Percentiles rank a stretch among this genome's conserved stretches.
phyloP scores from a whole-genome alignment of 1,140 invertebrate species.

The Drosophila arizonae region DNA sequence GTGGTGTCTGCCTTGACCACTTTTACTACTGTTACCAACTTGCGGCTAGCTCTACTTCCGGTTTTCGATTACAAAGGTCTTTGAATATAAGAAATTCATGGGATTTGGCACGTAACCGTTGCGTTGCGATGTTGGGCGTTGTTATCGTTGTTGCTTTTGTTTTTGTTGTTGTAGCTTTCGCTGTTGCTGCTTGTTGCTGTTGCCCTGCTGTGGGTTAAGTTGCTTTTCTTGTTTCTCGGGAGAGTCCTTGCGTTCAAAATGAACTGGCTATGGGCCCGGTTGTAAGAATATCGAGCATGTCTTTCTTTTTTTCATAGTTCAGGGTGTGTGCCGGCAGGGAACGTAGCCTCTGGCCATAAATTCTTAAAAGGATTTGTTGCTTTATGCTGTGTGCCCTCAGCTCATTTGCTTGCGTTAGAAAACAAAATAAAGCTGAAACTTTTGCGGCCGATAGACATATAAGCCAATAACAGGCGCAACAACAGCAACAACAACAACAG shows the following conservation, averaged over 20 bases:
- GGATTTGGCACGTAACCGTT: conserved; percentile 64
- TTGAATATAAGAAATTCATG: conserved; percentile 77
- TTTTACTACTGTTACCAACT: conserved; percentile 46
- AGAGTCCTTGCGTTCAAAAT: conserved; percentile 37
- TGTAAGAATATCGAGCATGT: conserved; percentile 50
- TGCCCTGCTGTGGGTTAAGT: conserved; percentile 60
- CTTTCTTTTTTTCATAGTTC: conserved; percentile 15
- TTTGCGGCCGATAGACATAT: conserved; percentile 63
- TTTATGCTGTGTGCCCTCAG: conserved; percentile 47
- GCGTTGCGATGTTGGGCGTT: conserved; percentile 1
- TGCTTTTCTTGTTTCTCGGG: conserved; percentile 69
- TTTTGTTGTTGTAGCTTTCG: conserved; percentile 16
- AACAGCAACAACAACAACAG: conserved; percentile 9
- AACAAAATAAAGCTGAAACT: conserved; percentile 60
- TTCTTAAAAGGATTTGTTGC: conserved; percentile 68
- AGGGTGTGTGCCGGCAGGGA: conserved; percentile 14
- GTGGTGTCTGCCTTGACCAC: conserved; percentile 46
- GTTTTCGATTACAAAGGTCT: conserved; percentile 73
- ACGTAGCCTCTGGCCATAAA: conserved; percentile 57
- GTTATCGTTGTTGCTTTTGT: conserved; percentile 8
- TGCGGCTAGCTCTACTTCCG: conserved; percentile 67
- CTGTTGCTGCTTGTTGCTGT: neutral
- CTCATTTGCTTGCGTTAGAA: conserved; percentile 62
- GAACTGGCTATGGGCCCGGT: conserved; percentile 30
- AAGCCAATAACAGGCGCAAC: conserved; percentile 21